These are phyloP conservation scores for Tipula confusa DNA, from an alignment of 2,888 invertebrate genomes.

Conservation along the genomic window DNA sequence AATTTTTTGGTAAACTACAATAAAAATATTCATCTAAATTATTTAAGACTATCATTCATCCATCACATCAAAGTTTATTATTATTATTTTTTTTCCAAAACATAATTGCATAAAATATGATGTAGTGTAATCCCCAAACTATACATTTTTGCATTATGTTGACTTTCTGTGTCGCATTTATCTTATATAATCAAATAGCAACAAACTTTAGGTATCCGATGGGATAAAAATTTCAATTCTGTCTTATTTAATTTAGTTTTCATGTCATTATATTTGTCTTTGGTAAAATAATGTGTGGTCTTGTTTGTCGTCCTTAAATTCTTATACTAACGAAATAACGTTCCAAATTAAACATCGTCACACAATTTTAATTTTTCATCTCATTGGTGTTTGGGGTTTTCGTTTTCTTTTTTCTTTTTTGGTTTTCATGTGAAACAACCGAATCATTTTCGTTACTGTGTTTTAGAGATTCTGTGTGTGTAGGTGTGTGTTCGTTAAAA, in stretches of 20 bases:
- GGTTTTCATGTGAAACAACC: neutral
- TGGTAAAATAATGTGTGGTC: neutral
- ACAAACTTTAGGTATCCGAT: neutral
- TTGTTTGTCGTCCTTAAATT: neutral
- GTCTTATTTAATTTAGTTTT: neutral
- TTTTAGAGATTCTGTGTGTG: too few species aligned
- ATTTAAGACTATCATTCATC: neutral
- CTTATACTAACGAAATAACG: neutral
- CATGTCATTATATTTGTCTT: neutral
- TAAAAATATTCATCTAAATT: neutral
- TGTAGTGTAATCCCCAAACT: neutral
- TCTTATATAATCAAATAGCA: neutral
- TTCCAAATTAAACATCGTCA: neutral
- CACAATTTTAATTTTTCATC: constrained; percentile 3
- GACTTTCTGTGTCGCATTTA: neutral
- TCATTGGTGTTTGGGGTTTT: neutral
- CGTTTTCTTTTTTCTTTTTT: neutral
- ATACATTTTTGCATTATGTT: neutral
- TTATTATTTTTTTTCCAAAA: neutral
- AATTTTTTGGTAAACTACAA: too few species aligned
- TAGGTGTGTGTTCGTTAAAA: neutral
- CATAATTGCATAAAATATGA: constrained; percentile 12
- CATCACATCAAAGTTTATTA: neutral
- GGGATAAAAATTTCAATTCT: neutral
- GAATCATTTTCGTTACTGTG: neutral